Evolutionary conservation across 2,113 vertebrate genomes (phyloP).

Genomic region (Cryptotis parvus): DNA sequence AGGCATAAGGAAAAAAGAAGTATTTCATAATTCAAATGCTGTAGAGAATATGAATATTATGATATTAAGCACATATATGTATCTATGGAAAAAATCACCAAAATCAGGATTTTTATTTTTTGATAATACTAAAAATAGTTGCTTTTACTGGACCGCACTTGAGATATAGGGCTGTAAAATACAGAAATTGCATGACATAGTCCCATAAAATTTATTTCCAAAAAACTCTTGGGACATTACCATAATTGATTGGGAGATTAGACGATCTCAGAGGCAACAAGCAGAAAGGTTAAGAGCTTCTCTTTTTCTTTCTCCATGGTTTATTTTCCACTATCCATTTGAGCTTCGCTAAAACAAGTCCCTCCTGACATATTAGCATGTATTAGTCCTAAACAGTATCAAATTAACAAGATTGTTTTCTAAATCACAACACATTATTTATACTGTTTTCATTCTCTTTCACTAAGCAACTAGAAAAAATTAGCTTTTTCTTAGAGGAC

Average conservation of each 20-base stretch:
- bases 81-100: neutral
- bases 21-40: neutral
- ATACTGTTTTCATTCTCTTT: constrained; percentile 16
- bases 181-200: constrained; percentile 11
- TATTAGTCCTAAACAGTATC: neutral
- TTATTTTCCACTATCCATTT: neutral
- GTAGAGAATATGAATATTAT: neutral
- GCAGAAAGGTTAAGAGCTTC: neutral
- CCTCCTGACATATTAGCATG: neutral
- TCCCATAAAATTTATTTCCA: constrained; percentile 11
- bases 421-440: neutral
- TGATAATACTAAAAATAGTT: neutral
- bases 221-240: neutral
- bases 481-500: neutral
- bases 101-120: neutral
- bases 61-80: neutral
- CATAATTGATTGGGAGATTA: neutral
- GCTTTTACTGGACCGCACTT: constrained; percentile 35
- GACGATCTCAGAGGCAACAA: neutral
- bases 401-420: neutral
- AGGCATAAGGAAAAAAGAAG: neutral
- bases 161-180: neutral
- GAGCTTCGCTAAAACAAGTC: neutral
- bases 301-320: neutral
- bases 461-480: neutral